Conservation (phyloP, 1,140 invertebrate species). For the Lepidurus couesii region DNA sequence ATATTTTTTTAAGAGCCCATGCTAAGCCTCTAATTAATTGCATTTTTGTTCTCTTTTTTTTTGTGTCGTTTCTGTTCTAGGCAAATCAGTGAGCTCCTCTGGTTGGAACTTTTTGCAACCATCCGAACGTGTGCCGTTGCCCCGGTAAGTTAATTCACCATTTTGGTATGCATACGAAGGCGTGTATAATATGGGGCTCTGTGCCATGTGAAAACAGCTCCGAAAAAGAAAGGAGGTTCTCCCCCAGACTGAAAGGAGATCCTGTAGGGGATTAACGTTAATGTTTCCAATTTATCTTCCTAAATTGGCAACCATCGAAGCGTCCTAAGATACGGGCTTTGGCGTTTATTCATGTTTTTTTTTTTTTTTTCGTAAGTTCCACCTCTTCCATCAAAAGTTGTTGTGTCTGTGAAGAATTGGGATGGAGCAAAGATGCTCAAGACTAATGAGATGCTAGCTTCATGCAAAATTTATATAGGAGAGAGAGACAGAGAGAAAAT, state of each 20-base stretch:
- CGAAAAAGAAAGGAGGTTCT: not conserved
- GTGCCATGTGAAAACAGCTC: not conserved
- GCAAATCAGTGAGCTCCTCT: constrained; percentile 2
- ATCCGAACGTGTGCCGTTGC: constrained; percentile 13
- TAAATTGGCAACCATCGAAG: constrained; percentile 8
- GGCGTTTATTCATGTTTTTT: not conserved
- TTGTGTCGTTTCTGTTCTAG: not conserved
- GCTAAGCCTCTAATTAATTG: not conserved
- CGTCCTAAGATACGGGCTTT: not conserved
- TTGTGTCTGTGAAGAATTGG: not conserved
- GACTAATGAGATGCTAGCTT: not conserved
- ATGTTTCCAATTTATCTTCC: not conserved
- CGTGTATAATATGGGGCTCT: not conserved
- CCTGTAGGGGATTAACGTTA: constrained; percentile 6
- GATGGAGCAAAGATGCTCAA: not conserved
- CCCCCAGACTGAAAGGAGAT: not conserved
- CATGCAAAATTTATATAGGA: not conserved
- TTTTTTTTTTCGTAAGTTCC: not conserved
- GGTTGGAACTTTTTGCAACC: constrained; percentile 7
- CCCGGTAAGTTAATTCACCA: constrained; percentile 6
- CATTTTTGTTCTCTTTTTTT: not conserved
- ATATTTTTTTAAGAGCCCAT: not conserved
- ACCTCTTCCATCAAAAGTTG: constrained; percentile 6
- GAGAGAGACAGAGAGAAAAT: not conserved
- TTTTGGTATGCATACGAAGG: not conserved